Base-by-base conservation (phyloP, 2,113 vertebrate species). In the Dicerorhinus sumatrensis region DNA sequence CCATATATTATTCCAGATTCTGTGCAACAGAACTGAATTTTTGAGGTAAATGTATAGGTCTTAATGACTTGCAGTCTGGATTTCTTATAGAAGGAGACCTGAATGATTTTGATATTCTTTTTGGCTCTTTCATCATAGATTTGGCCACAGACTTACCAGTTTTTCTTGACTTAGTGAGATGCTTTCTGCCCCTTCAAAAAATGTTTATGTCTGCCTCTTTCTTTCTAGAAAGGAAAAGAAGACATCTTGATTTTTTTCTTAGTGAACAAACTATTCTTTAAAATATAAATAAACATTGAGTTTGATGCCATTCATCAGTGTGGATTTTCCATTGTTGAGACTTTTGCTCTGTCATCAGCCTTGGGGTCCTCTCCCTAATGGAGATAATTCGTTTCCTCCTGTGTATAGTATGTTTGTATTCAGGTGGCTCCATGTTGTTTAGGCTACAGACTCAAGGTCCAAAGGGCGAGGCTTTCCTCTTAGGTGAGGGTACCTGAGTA, bases 161-260 rank as follows among this genome's bases (percentile, higher is more conserved):
- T 96, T 96, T 94, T 89, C 86, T 97, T 94, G 69, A 95, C 93
- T 97, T 93, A 89, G 17, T 63, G 75, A 84, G n/a, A 60, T 90
- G 31, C 70, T 89, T 95, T 85, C 63, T 83, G 4, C 80, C 29
- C 36, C 48, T 95, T 92, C 20, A 93, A 94, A 94, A 98, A 94
- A 63, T 79, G 72, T 91, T 94, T 94, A 48, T 79, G 60, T 95
- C 67, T 96, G 76, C 60, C 77, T 67, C 80, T 97, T 95, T 95
- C 73, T 91, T 95, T 91, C 48, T 92, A 84, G 83, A 96, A 95
- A 83, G 72, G 48, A 91, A 94, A 96, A 87, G 54, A 94, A 93
- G 96, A 70, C 82, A 91, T 79, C 29, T 93, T 93, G 20, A 70
- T 80, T 92, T 94, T 96, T 89, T 70, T 46, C 54, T 96, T 63